Base-by-base conservation (phyloP, 1,140 invertebrate genomes). In the Atopsyche davidsoni region DNA sequence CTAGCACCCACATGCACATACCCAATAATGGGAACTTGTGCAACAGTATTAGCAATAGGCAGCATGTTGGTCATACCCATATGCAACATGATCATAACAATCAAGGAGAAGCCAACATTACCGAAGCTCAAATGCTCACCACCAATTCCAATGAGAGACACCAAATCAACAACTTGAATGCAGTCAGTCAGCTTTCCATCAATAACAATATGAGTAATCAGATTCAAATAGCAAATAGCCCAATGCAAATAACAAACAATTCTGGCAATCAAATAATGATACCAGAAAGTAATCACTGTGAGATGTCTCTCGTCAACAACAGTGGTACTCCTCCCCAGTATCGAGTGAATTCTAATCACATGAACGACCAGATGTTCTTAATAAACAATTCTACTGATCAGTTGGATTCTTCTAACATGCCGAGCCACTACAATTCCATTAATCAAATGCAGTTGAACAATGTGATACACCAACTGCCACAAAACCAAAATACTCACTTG, bases 121-220 rank as follows among this genome's bases (percentile, higher is more conserved):
- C 28, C 14, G 49, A 52, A 14, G 18, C 23, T 16, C 50, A 49
- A n/a, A 52, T 49, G 17, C 46, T 50, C 9, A 16, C 68, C 49
- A 55, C 46, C 28, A 70, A 67, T 50, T 61, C 66, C 55, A 67
- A 68, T 57, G 70, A 74, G 11, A 67, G 64, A 51, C 66, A 61
- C 55, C 59, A 65, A 11, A 64, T 72, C 59, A 66, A 66, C 58
- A 72, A 68, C 48, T 57, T 69, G 4, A 69, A 65, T 52, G 57
- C 62, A 14, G 62, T 70, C 43, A 69, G 68, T 56, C 69, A 68
- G 63, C 65, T 73, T 48, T 64, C 66, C 50, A 67, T 63, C 46
- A 23, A 25, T n/a, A 72, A 67, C 43, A 66, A 50, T 50, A 18
- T 52, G 21, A 34, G 3, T 11, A 34, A 40, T 18, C 38, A 40